Evolutionary conservation across 2,888 invertebrate species (phyloP), one percentile per base, ranked within the genome.

Genomic region (Aricia artaxerxes): DNA sequence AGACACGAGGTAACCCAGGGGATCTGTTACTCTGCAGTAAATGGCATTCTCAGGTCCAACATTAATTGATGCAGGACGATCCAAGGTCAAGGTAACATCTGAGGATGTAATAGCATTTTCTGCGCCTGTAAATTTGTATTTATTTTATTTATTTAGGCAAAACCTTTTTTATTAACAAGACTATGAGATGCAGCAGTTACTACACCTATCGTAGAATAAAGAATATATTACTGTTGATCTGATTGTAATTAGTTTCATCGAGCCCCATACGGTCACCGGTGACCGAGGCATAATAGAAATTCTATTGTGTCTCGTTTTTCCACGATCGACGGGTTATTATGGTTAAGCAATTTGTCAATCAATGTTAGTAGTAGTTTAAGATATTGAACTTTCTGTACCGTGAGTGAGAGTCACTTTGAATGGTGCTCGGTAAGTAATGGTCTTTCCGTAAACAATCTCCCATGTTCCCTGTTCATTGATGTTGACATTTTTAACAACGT

Each of bases 41-140:
- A 90, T 84, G 0, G 89, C 87, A 77, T 88, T 83, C 78, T 87
- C 86, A 0, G 92, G 89, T 0, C 94, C 93, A 7, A 92, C 57
- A 1, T 80, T 80, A 49, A 83, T 80, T 40, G 86, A 81, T 0
- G 91, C 85, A 3, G 87, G 82, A 35, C 82, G 84, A 64, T 89
- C 88, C 57, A 84, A 80, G 24, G 75, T 82, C 86, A 87, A 88
- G 9, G 61, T 40, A 7, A 79, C 53, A 60, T 69, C 44, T 44
- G 61, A 1, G 0, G 31, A 35, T 44, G 40, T 75, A 16, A n/a
- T 69, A 35, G 73, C 73, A 9, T 53, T 78, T 31, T 44, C 61
- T 31, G 64, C 40, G 4, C 60, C 78, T 78, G 16, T 11, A 61
- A 79, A 49, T 76, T 44, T 76, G 2, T 2, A 38, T 53, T 75